Base-by-base conservation (phyloP, 1,140 invertebrate genomes). In the Gryon sp. region DNA sequence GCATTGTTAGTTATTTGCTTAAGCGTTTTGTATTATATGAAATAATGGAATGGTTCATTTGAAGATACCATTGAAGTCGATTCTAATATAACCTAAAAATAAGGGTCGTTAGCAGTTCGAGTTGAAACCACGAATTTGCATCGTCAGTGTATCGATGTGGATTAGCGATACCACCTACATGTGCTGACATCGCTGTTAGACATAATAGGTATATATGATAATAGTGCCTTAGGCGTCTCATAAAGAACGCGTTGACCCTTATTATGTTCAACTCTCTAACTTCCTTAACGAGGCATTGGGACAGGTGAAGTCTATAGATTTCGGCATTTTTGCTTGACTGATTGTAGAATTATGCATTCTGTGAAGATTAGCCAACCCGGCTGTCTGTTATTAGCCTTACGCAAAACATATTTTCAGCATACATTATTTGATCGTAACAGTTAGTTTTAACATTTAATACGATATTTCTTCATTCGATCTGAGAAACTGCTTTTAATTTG, bases 231-330 rank as follows among this genome's bases (percentile, higher is more conserved):
- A 62, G 68, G 55, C 55, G 28, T 38, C 40, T 55, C 57, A 28
- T 62, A 72, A 72, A 60, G 45, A 72, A 62, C 20, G 34, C 30
- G 46, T 62, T 72, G 48, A 72, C 46, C 68, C 68, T 72, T 32
- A 62, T 72, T 62, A 72, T 62, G 68, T 53, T 20, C 46, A 55
- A 62, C 68, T 57, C 68, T 72, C 28, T 53, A 60, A 52, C 55
- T 52, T 38, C 22, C 36, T 26, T 15, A 62, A 72, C 46, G 24
- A 55, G 16, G 18, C 6, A 11, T 7, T 2, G 16, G 36, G 52
- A 60, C 66, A 70, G 66, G 66, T 70, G 66, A 60, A 59, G 43
- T 38, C 9, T 46, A n/a, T 19, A 46, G 34, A 53, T 55, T 53
- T 52, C 18, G n/a, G 19, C 34, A 12, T 20, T 52, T 62, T 38